Conservation (phyloP, 1,140 invertebrate species). For the Phocides pigmalion region DNA sequence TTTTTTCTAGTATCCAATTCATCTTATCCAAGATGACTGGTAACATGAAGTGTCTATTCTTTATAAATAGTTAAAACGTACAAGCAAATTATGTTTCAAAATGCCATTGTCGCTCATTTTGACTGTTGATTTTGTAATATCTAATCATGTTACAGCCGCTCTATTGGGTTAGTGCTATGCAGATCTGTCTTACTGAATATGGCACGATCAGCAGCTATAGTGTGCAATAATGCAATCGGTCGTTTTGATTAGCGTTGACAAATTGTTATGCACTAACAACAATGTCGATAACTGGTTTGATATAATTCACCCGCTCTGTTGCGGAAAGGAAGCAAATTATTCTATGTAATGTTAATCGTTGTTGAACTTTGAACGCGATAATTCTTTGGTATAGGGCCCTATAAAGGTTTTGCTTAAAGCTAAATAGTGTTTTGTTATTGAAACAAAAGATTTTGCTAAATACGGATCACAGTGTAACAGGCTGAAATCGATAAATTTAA, state of each 20-base stretch:
- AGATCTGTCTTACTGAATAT: slow-evolving; percentile 24
- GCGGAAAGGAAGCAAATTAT: slow-evolving; percentile 30
- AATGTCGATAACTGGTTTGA: slow-evolving; percentile 29
- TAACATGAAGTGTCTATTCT: too few species aligned
- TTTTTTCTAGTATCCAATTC: too few species aligned
- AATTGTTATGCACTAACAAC: slow-evolving; percentile 34
- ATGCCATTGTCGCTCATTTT: not conserved
- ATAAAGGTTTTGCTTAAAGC: not conserved
- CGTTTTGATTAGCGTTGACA: slow-evolving; percentile 39
- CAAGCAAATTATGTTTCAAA: too few species aligned
- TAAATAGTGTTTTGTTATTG: slow-evolving; percentile 1
- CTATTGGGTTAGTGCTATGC: slow-evolving; percentile 9
- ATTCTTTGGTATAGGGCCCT: slow-evolving; percentile 9
- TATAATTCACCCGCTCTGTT: slow-evolving; percentile 26
- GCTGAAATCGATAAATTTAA: too few species aligned
- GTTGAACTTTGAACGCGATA: slow-evolving; percentile 27
- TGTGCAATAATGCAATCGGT: slow-evolving; percentile 34
- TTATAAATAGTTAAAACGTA: too few species aligned
- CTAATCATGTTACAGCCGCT: slow-evolving; percentile 14
- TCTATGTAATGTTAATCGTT: slow-evolving; percentile 30
- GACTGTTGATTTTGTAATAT: slow-evolving; percentile 7
- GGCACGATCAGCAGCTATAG: slow-evolving; percentile 14
- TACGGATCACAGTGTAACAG: too few species aligned
- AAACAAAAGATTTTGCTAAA: too few species aligned
- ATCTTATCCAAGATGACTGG: too few species aligned